Evolutionary conservation across 2,888 invertebrate genomes (phyloP), one percentile per base, ranked within the genome.

Genomic region (Leptura quadrifasciata): DNA sequence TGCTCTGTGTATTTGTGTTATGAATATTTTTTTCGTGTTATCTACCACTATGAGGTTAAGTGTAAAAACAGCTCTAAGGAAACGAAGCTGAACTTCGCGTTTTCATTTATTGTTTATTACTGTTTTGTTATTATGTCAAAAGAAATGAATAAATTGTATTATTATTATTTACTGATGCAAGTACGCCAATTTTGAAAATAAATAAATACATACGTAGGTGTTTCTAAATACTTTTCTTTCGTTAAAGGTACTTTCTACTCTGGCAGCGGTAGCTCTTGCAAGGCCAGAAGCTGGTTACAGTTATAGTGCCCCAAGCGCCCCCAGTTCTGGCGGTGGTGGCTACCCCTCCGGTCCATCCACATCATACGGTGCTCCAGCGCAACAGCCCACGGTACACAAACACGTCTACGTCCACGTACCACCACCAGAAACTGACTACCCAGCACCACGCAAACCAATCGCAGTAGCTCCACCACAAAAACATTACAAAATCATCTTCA

Each of bases 321-420:
- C 85, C 17, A 91, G 91, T 83, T 91, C 91, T 15, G 82, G 84
- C 57, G 84, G 85, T 21, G 90, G 90, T 79, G 90, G 91, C 5
- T 93, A 87, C 27, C 90, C 90, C 79, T 91, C 91, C 3, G 90
- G 91, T 1, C 94, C 93, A 1, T 89, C 91, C 0, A 92, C 93
- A 2, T 92, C 92, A 83, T 95, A 95, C 84, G 95, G 94, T 18
- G 92, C 94, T 8, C 95, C 95, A 0, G 91, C 91, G 78, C 94
- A 93, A 85, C 93, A 93, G 76, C 94, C 95, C 72, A 94, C 95
- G 55, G 93, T 96, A 69, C 96, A 96, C 89, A 97, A 97, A 87
- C 96, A 96, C 88, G 96, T 97, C 15, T 97, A 96, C 90, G 96
- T 97, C 18, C 96, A 96, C 89, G 96, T 96, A 18, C 96, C 96